Percentiles rank a stretch among this genome's conserved stretches.
Evolutionary conservation across 2,888 invertebrate genomes (phyloP).

Genomic region (Spodoptera exigua): DNA sequence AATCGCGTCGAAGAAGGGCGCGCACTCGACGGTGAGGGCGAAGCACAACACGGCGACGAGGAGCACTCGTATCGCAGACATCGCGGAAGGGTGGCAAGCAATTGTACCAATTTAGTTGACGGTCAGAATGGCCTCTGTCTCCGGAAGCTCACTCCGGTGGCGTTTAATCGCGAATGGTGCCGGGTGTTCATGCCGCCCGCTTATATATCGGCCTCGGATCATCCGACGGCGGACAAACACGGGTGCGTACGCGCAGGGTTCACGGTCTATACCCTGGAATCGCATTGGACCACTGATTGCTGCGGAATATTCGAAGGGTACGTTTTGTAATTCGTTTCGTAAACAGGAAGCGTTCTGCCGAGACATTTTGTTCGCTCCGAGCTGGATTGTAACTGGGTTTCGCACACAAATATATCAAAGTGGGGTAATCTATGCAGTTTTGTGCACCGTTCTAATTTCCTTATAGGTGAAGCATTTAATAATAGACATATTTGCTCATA

Average conservation of each 20-base stretch:
- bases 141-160: constrained; percentile 83
- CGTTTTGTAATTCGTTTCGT: constrained; percentile 67
- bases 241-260: constrained; percentile 81
- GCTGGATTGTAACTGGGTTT: constrained; percentile 59
- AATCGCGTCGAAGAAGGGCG: constrained; percentile 85
- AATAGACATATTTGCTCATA: constrained; percentile 13
- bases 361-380: constrained; percentile 61
- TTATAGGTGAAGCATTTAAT: constrained; percentile 49
- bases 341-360: constrained; percentile 70
- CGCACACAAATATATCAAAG: constrained; percentile 55
- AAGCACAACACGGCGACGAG: constrained; percentile 67
- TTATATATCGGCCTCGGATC: constrained; percentile 89
- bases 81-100: constrained; percentile 83
- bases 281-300: constrained; percentile 72
- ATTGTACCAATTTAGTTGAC: constrained; percentile 84
- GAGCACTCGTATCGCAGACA: constrained; percentile 72
- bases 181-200: constrained; percentile 79
- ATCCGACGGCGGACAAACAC: constrained; percentile 81
- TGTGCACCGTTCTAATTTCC: constrained; percentile 46
- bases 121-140: constrained; percentile 81
- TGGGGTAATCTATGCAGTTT: constrained; percentile 47
- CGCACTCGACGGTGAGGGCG: constrained; percentile 64
- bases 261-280: constrained; percentile 86
- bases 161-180: constrained; percentile 86
- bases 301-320: constrained; percentile 73